A percentile compares a stretch with the other conserved stretches of the same genome.
phyloP scores from a whole-genome alignment of 2,797 vertebrate species.

The Clamator glandarius region DNA sequence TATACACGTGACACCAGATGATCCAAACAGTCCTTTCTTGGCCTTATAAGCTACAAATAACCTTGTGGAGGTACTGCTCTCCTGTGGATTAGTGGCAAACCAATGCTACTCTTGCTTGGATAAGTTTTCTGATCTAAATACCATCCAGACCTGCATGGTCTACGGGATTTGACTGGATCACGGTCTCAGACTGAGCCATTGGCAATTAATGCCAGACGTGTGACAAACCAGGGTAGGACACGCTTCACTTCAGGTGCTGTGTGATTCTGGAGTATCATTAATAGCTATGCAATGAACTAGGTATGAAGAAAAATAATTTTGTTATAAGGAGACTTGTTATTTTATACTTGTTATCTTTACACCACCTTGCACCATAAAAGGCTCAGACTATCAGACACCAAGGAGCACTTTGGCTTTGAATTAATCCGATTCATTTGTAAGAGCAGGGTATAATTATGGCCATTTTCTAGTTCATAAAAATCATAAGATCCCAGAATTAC shows the following conservation, averaged over 20 bases:
- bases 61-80: constrained; percentile 56
- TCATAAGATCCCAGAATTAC: not conserved
- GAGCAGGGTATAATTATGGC: not conserved
- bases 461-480: not conserved
- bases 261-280: not conserved
- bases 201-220: constrained; percentile 59
- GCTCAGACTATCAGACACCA: not conserved
- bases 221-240: constrained; percentile 2
- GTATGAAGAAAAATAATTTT: not conserved
- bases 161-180: constrained; percentile 70
- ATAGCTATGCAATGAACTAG: not conserved
- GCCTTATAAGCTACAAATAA: constrained; percentile 72
- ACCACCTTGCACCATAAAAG: not conserved
- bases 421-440: not conserved
- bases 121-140: constrained; percentile 68
- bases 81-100: constrained; percentile 57
- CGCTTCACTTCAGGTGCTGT: not conserved
- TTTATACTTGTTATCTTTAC: not conserved
- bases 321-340: not conserved
- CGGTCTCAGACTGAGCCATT: constrained; percentile 49
- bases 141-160: constrained; percentile 46
- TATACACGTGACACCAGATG: constrained; percentile 65
- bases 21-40: constrained; percentile 73
- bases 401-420: not conserved
- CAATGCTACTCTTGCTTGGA: constrained; percentile 56